Evolutionary conservation across 1,140 invertebrate species (phyloP).

Genomic region (Micrasema minimum): DNA sequence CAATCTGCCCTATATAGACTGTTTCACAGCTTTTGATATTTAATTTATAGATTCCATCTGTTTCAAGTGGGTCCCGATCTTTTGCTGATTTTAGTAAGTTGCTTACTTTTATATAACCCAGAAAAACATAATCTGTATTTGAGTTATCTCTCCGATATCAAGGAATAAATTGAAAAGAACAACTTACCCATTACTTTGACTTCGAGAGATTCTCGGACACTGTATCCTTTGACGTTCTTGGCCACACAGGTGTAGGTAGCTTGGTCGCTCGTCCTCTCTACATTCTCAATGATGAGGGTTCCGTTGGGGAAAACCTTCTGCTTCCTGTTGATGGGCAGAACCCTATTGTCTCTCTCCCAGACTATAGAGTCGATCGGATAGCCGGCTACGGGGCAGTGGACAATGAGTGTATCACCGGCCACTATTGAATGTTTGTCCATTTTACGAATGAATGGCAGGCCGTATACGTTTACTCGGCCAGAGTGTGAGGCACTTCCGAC

Average conservation of each 20-base stretch:
- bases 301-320: constrained; percentile 95
- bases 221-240: constrained; percentile 89
- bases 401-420: constrained; percentile 87
- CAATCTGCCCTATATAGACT: no score
- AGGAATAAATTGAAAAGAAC: constrained; percentile 9
- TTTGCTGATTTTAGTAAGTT: no score
- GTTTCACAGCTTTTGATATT: no score
- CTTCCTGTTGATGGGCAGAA: constrained; percentile 93
- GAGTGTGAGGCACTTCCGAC: constrained; percentile 88
- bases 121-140: no score
- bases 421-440: constrained; percentile 96
- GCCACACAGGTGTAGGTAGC: constrained; percentile 95
- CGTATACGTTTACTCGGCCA: constrained; percentile 91
- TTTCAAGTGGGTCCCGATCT: no score
- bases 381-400: constrained; percentile 93
- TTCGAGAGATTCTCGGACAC: constrained; percentile 85
- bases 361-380: constrained; percentile 93
- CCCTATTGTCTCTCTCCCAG: constrained; percentile 87
- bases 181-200: constrained; percentile 96
- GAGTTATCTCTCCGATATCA: no score
- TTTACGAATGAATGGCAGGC: constrained; percentile 86
- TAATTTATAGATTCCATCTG: no score
- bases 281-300: constrained; percentile 92
- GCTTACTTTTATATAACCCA: no score
- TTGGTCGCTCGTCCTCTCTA: constrained; percentile 91